Base-by-base conservation (phyloP, 2,797 vertebrate species). In the Neosilurus hyrtlii region DNA sequence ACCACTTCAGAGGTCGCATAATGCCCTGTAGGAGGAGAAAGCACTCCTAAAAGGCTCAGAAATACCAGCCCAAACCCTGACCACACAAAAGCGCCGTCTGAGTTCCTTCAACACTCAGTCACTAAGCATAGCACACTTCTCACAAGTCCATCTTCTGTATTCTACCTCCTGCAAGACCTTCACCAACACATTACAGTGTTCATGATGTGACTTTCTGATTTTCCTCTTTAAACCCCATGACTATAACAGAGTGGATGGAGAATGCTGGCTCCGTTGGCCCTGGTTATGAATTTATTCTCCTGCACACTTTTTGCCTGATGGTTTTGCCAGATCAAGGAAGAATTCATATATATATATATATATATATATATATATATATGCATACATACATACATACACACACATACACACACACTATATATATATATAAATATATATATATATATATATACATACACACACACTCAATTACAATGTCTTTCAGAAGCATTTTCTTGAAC, bases 1-100 rank as follows among this genome's bases (percentile, higher is more conserved):
- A 85, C 88, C 87, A 87, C 88, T 89, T 88, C 86, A 86, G 77
- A 88, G 82, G 37, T 82, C 72, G 63, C 51, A 37, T 83, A 84
- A 71, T 84, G 68, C 80, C 72, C 81, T 67, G 63, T 83, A 70
- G 80, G 63, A 80, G 76, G 78, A 72, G 37, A 59, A 52, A 73
- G 78, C 49, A 62, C 51, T 66, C 54, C 43, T 62, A 68, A 83
- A 86, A 79, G 24, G 80, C 75, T 73, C 75, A 75, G 73, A 86
- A 85, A 87, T 85, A 85, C 81, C 86, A 86, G 75, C 3, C 66
- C 74, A 82, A 81, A 84, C 83, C 75, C 81, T 76, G 63, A 87
- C 52, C 83, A 80, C 84, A 87, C 81, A 88, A 84, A 73, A 86
- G 63, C 75, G 49, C 68, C 37, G 78, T 86, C 68, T 82, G 78